phyloP scores from a whole-genome alignment of 1,140 invertebrate species.

The Cotesia vestalis region DNA sequence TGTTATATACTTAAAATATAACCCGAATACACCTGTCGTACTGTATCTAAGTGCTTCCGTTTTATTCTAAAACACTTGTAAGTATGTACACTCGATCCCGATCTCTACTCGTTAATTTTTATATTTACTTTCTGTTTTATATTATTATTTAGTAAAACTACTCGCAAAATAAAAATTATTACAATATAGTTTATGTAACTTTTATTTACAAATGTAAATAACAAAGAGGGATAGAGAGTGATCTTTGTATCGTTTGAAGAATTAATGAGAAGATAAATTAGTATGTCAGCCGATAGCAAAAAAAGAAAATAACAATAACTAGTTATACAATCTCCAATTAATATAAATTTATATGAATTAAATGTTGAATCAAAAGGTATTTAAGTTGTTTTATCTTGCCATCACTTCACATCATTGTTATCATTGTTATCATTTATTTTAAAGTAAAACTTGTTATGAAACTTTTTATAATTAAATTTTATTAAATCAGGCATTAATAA shows the following conservation, averaged over 20 bases:
- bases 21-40: conserved; percentile 39
- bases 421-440: not conserved
- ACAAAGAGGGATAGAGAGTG: too few species aligned
- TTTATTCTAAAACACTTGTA: conserved; percentile 28
- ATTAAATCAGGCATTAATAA: not conserved
- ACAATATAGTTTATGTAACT: too few species aligned
- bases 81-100: not conserved
- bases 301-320: too few species aligned
- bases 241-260: too few species aligned
- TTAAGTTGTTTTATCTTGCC: too few species aligned
- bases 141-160: not conserved
- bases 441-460: not conserved
- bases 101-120: not conserved
- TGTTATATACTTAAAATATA: conserved; percentile 46
- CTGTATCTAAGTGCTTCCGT: conserved; percentile 41
- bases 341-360: too few species aligned
- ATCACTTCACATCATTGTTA: too few species aligned
- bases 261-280: too few species aligned
- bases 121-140: not conserved
- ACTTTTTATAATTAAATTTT: not conserved
- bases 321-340: too few species aligned
- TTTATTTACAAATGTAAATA: too few species aligned
- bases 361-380: too few species aligned
- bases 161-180: not conserved
- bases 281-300: too few species aligned